A percentile compares a stretch with the other conserved stretches of the same genome.
phyloP scores from a whole-genome alignment of 2,888 invertebrate genomes.

The Drosophila pseudotalamancana region DNA sequence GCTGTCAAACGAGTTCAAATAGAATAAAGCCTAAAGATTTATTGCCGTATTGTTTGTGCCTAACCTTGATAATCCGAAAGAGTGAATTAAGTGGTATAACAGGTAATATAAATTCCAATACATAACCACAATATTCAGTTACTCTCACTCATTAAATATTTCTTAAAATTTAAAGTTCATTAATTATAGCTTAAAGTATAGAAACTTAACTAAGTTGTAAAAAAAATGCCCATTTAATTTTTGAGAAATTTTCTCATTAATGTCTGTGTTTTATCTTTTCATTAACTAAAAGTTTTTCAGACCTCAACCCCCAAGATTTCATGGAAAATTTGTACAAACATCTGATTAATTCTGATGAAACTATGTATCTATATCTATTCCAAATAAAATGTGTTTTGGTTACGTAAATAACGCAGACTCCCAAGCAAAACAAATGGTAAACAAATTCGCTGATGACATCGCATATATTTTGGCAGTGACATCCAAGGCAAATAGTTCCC shows the following conservation, averaged over 20 bases:
- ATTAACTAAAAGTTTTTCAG: slow-evolving; percentile 26
- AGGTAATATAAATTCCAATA: neutral
- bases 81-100: neutral
- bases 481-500: slow-evolving; percentile 44
- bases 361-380: slow-evolving; percentile 20
- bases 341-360: slow-evolving; percentile 17
- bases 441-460: slow-evolving; percentile 36
- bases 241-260: neutral
- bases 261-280: slow-evolving; percentile 13
- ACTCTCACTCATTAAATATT: neutral
- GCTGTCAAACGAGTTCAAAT: slow-evolving; percentile 4
- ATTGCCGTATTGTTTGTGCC: neutral
- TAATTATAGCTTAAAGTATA: too few species aligned
- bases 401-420: slow-evolving; percentile 22
- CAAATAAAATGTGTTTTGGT: slow-evolving; percentile 34
- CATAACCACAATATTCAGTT: neutral
- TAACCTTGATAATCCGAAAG: slow-evolving; percentile 6
- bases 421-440: slow-evolving; percentile 15
- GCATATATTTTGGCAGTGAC: slow-evolving; percentile 25
- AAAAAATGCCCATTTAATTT: too few species aligned
- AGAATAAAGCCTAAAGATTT: slow-evolving; percentile 1
- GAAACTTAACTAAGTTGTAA: too few species aligned
- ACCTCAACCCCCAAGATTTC: neutral
- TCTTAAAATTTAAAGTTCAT: too few species aligned
- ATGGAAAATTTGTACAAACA: slow-evolving; percentile 5